A percentile compares a stretch with the other conserved stretches of the same genome.
phyloP scores from a whole-genome alignment of 2,888 invertebrate genomes.

The Rosalia funebris region DNA sequence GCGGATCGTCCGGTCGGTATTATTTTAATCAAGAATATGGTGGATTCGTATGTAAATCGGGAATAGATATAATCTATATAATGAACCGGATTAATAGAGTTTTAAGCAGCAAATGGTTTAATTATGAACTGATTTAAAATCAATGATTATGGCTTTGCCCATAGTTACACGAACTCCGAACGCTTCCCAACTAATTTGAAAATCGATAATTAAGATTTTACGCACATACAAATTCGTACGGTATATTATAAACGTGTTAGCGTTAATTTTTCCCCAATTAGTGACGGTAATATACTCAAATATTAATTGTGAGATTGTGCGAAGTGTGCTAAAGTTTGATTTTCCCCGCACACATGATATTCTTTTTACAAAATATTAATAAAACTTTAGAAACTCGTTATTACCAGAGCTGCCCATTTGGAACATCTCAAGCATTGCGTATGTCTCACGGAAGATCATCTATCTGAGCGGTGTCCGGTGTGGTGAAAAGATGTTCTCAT shows the following conservation, averaged over 20 bases:
- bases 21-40: slow-evolving; percentile 18
- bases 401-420: too few relatives aligned
- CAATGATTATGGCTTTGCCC: slow-evolving; percentile 33
- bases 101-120: slow-evolving; percentile 40
- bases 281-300: too few relatives aligned
- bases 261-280: not conserved
- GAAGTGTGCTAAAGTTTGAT: too few relatives aligned
- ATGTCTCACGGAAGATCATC: too few relatives aligned
- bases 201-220: slow-evolving; percentile 32
- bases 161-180: slow-evolving; percentile 30
- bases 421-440: too few relatives aligned
- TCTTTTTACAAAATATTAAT: too few relatives aligned
- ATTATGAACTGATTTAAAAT: slow-evolving; percentile 38
- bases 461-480: too few relatives aligned
- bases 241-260: not conserved
- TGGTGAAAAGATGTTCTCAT: too few relatives aligned
- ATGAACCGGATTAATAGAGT: slow-evolving; percentile 39
- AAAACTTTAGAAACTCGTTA: too few relatives aligned
- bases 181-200: slow-evolving; percentile 30
- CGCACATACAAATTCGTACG: slow-evolving; percentile 12
- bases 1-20: slow-evolving; percentile 2
- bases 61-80: slow-evolving; percentile 30
- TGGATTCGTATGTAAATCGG: slow-evolving; percentile 29
- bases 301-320: too few relatives aligned
- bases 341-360: too few relatives aligned